A percentile compares a stretch with the other conserved stretches of the same genome.
Conservation (phyloP, 2,113 vertebrate species). For the Zosterops pallidus region DNA sequence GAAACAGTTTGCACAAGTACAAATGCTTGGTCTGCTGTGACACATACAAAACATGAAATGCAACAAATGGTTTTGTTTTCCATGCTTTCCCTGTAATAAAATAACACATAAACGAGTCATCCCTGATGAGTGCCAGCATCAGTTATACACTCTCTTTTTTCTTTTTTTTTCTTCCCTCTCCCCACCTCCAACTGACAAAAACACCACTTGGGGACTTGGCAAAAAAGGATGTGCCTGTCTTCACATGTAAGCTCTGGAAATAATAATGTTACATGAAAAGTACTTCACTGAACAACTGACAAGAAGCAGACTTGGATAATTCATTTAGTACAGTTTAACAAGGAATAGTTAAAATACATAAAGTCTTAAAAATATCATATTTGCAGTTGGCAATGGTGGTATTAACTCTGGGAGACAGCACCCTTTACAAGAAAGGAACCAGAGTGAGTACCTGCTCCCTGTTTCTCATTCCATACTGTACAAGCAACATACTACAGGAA, state of each 20-base stretch:
- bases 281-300: background rate
- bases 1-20: background rate
- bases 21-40: background rate
- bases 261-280: background rate
- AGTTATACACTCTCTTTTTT: background rate
- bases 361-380: background rate
- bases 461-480: background rate
- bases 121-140: background rate
- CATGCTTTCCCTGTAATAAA: background rate
- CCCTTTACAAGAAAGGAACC: background rate
- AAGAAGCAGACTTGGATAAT: background rate
- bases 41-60: background rate
- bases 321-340: background rate
- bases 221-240: background rate
- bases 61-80: background rate
- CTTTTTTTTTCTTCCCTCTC: background rate
- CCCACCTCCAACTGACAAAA: background rate
- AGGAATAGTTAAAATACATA: background rate
- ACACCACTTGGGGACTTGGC: accelerated
- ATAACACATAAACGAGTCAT: background rate
- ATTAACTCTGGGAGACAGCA: background rate
- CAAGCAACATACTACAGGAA: background rate
- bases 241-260: background rate
- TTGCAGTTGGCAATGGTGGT: background rate
- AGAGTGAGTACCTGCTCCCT: background rate